Evolutionary conservation across 2,113 vertebrate genomes (phyloP).

Genomic region (Gallinago paraguaiae): DNA sequence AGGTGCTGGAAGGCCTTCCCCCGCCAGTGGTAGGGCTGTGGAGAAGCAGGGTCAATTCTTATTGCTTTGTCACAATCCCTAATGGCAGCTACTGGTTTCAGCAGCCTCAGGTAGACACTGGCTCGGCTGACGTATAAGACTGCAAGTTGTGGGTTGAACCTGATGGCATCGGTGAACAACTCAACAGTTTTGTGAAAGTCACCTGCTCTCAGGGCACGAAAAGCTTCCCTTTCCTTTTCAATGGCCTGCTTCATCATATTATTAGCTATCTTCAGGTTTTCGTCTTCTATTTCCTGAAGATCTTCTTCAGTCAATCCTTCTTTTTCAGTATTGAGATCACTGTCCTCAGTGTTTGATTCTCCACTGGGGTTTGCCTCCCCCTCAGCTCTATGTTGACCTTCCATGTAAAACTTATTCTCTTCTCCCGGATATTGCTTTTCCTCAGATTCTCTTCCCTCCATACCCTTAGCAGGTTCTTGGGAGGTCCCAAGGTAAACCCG

Average conservation of each 20-base stretch:
- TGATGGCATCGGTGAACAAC: neutral
- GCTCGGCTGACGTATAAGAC: neutral
- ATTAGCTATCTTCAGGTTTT: neutral
- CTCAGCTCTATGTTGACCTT: neutral
- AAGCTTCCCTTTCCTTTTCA: neutral
- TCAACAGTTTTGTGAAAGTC: neutral
- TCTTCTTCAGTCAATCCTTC: neutral
- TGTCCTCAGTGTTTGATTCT: neutral
- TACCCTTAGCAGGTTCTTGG: neutral
- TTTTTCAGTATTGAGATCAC: neutral
- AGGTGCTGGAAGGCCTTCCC: constrained; percentile 71
- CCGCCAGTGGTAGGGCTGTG: constrained; percentile 83
- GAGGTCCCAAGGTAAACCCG: neutral
- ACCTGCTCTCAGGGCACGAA: neutral
- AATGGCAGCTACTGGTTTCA: constrained; percentile 82
- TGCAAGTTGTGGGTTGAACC: neutral
- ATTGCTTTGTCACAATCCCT: constrained; percentile 82
- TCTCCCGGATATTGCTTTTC: neutral
- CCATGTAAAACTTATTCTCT: neutral
- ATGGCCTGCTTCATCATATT: neutral
- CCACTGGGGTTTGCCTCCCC: neutral
- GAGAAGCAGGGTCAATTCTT: constrained; percentile 80
- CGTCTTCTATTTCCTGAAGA: neutral
- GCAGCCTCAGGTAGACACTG: constrained; percentile 79
- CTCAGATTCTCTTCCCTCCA: neutral